Conservation (phyloP, 2,888 invertebrate species). For the Pseudococcus longispinus region DNA sequence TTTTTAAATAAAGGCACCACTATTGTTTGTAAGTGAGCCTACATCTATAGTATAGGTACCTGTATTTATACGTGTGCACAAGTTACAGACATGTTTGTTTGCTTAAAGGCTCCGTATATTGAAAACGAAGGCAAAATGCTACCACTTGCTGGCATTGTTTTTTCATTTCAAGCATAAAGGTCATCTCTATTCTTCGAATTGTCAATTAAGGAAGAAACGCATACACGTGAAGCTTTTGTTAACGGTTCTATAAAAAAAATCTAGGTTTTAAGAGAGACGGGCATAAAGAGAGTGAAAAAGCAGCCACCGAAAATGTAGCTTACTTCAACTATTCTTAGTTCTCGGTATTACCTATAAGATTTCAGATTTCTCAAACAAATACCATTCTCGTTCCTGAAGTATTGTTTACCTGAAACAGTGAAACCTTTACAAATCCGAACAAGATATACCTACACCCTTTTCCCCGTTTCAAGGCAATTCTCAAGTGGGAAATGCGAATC, state of each 20-base stretch:
- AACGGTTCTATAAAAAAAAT: constrained; percentile 3
- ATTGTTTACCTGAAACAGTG: not conserved
- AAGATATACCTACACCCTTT: not conserved
- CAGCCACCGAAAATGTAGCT: not conserved
- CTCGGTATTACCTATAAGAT: not conserved
- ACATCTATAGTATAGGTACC: no score
- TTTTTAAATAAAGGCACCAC: no score
- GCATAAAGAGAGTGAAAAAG: not conserved
- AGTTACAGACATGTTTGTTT: not conserved
- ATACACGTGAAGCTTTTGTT: not conserved
- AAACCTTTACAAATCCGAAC: not conserved
- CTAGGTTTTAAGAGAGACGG: not conserved
- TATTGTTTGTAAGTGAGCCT: no score
- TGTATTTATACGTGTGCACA: not conserved
- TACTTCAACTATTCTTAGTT: not conserved
- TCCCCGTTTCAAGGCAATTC: not conserved
- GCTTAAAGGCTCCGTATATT: not conserved
- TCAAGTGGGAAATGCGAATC: not conserved
- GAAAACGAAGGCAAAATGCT: not conserved
- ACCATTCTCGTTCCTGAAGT: not conserved
- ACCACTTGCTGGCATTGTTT: not conserved
- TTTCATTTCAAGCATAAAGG: not conserved
- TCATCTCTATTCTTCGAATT: not conserved
- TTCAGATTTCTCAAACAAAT: not conserved
- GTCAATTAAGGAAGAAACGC: not conserved